Evolutionary conservation across 1,140 invertebrate species (phyloP).

Genomic region (Eciton burchellii): DNA sequence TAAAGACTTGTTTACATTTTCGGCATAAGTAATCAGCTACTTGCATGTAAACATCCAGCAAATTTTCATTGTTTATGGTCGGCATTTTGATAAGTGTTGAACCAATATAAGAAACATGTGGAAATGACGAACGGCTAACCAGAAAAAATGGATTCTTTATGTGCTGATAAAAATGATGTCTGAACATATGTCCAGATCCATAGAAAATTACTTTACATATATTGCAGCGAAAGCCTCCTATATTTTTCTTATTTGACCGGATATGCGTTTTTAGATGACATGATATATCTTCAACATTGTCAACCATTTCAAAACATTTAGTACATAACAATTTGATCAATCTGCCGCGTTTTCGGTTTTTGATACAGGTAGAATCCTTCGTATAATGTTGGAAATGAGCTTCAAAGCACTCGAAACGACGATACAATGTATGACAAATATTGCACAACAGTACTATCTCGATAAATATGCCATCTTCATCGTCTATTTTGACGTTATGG

Average conservation of each 20-base stretch:
- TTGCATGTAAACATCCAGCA: slow-evolving; percentile 65
- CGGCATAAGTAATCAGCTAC: slow-evolving; percentile 80
- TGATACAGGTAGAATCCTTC: slow-evolving; percentile 60
- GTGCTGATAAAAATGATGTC: slow-evolving; percentile 81
- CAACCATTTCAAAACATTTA: slow-evolving; percentile 71
- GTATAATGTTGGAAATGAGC: slow-evolving; percentile 72
- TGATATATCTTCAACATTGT: slow-evolving; percentile 72
- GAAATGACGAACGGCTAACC: slow-evolving; percentile 77
- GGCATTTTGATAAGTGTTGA: background rate
- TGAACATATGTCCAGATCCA: slow-evolving; percentile 77
- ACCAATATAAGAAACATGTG: slow-evolving; percentile 70
- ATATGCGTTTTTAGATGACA: slow-evolving; percentile 76
- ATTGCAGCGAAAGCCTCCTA: slow-evolving; percentile 77
- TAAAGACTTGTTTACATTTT: slow-evolving; percentile 76
- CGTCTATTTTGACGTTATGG: slow-evolving; percentile 68
- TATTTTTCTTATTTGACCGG: slow-evolving; percentile 55
- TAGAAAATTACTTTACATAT: slow-evolving; percentile 82
- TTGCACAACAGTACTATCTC: slow-evolving; percentile 80
- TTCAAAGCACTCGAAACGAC: slow-evolving; percentile 79
- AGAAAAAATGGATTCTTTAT: slow-evolving; percentile 75
- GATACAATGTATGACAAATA: slow-evolving; percentile 77
- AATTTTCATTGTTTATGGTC: background rate
- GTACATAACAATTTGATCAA: slow-evolving; percentile 78
- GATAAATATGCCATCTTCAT: slow-evolving; percentile 72
- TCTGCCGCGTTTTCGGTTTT: slow-evolving; percentile 56